A percentile compares a stretch with the other conserved stretches of the same genome.
These are phyloP conservation scores for Myotis pilosus DNA, from an alignment of 2,797 vertebrate genomes.

Conservation along the genomic window DNA sequence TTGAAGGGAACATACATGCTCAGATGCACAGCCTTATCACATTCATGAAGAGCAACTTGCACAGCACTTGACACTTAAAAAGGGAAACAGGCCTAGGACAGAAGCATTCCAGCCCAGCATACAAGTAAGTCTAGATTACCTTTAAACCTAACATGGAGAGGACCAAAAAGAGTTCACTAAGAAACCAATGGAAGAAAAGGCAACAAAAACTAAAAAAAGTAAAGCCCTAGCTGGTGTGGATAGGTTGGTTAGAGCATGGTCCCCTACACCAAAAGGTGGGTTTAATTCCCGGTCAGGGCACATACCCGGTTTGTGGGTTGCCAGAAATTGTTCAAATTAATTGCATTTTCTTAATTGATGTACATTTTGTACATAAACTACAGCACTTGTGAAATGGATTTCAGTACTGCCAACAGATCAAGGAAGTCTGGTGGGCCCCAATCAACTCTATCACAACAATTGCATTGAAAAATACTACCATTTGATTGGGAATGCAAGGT, in stretches of 20 bases:
- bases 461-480: not conserved
- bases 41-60: not conserved
- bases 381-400: not conserved
- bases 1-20: not conserved
- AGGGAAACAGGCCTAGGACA: not conserved
- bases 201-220: not conserved
- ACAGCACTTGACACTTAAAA: not conserved
- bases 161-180: not conserved
- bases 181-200: not conserved
- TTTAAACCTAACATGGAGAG: not conserved
- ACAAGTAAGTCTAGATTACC: not conserved
- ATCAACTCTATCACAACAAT: constrained; percentile 25
- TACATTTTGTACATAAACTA: not conserved
- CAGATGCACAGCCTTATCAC: not conserved
- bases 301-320: not conserved
- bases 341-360: constrained; percentile 6
- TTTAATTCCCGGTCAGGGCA: not conserved
- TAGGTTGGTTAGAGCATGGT: not conserved
- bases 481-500: not conserved
- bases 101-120: not conserved
- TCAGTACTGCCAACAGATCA: not conserved
- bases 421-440: not conserved
- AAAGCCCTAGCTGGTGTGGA: not conserved
- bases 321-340: constrained; percentile 55
- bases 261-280: not conserved